Conservation (phyloP, 2,888 invertebrate genomes). For the Eupithecia exiguata region DNA sequence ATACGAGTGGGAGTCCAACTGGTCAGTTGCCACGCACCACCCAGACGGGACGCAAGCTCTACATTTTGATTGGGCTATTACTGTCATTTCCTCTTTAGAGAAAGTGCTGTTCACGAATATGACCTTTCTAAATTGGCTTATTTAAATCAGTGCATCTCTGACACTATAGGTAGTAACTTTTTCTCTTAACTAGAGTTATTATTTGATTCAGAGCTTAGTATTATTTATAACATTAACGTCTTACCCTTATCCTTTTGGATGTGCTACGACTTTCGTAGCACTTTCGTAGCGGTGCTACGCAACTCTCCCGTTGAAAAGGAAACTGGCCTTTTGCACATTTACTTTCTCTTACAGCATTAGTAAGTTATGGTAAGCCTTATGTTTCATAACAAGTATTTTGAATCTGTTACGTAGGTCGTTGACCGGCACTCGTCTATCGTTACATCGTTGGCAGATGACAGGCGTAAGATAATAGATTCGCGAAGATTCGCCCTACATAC, state of each 20-base stretch:
- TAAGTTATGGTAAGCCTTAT: conserved; percentile 9
- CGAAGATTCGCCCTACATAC: conserved; percentile 57
- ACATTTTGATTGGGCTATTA: conserved; percentile 34
- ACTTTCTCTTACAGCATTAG: conserved; percentile 12
- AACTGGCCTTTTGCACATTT: conserved; percentile 5
- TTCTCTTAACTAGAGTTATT: not conserved
- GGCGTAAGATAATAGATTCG: conserved; percentile 56
- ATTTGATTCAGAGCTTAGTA: not conserved
- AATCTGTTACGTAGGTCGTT: conserved; percentile 31
- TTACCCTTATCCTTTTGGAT: not conserved
- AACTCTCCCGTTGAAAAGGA: conserved; percentile 30
- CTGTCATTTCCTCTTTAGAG: conserved; percentile 28
- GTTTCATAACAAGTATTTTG: conserved; percentile 10
- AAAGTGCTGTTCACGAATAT: conserved; percentile 25
- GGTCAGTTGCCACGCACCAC: conserved; percentile 43
- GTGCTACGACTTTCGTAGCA: conserved; percentile 41
- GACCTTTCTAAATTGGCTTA: conserved; percentile 13
- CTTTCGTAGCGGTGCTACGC: conserved; percentile 44
- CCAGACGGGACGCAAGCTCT: conserved; percentile 42
- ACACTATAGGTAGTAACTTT: not conserved
- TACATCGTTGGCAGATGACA: conserved; percentile 47
- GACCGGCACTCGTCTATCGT: conserved; percentile 38
- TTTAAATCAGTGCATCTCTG: conserved; percentile 9
- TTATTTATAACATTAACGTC: not conserved
- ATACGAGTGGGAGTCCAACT: conserved; percentile 49